phyloP scores from a whole-genome alignment of 2,888 invertebrate genomes.

The Cryptocephalus primarius region DNA sequence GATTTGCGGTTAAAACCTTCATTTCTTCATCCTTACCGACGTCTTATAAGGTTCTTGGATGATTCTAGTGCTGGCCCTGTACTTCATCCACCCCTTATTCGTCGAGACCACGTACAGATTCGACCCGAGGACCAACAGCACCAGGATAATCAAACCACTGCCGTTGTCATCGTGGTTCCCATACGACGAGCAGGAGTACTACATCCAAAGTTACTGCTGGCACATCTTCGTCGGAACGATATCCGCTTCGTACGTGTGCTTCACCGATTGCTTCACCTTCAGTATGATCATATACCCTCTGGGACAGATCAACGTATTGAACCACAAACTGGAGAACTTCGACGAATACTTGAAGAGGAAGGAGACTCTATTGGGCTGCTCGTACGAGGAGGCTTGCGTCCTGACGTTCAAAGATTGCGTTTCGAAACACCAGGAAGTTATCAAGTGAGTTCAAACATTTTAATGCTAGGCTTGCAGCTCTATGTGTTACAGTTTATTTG shows the following conservation, averaged over 20 bases:
- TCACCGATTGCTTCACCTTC: constrained; percentile 17
- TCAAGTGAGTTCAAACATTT: constrained; percentile 4
- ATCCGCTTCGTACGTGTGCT: constrained; percentile 16
- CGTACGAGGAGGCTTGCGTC: constrained; percentile 9
- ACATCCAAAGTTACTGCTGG: constrained; percentile 12
- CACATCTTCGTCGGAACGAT: constrained; percentile 12
- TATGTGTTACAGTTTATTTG: no score
- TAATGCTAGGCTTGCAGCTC: no score
- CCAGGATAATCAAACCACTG: constrained; percentile 9
- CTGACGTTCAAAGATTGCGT: constrained; percentile 9
- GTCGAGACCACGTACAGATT: constrained; percentile 6
- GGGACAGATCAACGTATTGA: constrained; percentile 15
- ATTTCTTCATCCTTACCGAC: no score
- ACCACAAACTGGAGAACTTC: constrained; percentile 13
- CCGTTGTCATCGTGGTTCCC: constrained; percentile 18
- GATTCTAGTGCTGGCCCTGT: constrained; percentile 9
- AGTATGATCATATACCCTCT: constrained; percentile 16
- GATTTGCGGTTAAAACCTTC: no score
- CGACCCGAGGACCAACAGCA: constrained; percentile 6
- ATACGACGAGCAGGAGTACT: constrained; percentile 14
- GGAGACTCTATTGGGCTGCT: constrained; percentile 3
- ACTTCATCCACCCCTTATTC: constrained; percentile 11
- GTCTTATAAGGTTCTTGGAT: no score
- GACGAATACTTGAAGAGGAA: constrained; percentile 8
- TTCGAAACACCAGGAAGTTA: constrained; percentile 10